These are phyloP conservation scores for Callipepla squamata DNA, from an alignment of 2,113 vertebrate species.

Conservation along the genomic window DNA sequence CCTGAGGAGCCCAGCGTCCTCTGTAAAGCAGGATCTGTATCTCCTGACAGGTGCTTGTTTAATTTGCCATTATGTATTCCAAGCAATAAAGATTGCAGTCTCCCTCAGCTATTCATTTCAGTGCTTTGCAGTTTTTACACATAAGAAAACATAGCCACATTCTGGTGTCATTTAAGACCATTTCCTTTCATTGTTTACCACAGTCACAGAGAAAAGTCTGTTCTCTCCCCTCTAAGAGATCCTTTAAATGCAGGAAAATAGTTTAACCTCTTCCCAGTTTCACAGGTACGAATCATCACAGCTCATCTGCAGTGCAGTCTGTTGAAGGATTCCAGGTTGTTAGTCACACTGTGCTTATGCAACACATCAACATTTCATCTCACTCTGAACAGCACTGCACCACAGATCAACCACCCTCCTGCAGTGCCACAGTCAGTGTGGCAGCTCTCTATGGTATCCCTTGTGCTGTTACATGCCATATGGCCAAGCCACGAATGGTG, in stretches of 20 bases:
- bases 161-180: background rate
- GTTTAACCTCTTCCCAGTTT: background rate
- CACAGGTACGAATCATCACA: accelerated
- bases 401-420: background rate
- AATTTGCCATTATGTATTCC: background rate
- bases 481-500: no score
- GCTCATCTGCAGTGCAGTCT: background rate
- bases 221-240: background rate
- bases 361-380: background rate
- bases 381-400: background rate
- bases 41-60: background rate
- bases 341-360: background rate
- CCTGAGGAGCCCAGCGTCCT: background rate
- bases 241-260: background rate
- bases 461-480: background rate
- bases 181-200: background rate
- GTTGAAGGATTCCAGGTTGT: background rate
- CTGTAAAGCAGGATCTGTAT: background rate
- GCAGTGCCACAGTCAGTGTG: background rate
- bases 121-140: background rate
- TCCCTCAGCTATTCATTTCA: background rate
- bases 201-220: background rate
- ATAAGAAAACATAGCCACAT: background rate
- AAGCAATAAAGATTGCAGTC: background rate
- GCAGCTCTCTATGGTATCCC: background rate